Conservation (phyloP, 2,113 vertebrate species). For the Camelus dromedarius region DNA sequence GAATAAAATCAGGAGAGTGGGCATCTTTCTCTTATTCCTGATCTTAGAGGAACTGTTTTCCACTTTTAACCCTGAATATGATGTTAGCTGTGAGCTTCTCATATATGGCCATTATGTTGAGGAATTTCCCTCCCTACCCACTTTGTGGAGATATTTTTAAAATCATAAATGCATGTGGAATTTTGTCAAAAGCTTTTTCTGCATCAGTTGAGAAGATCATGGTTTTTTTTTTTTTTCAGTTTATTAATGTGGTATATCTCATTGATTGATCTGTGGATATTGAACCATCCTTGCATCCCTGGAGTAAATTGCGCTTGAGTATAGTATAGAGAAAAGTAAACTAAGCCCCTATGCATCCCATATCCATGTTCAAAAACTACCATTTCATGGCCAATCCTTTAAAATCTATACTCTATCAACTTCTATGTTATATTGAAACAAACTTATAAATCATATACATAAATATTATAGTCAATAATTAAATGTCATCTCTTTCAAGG, state of each 20-base stretch:
- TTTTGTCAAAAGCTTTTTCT: background rate
- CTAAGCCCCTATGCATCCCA: background rate
- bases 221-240: background rate
- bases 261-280: background rate
- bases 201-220: background rate
- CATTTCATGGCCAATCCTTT: background rate
- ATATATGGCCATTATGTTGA: background rate
- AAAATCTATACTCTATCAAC: background rate
- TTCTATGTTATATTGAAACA: background rate
- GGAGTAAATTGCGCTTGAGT: background rate
- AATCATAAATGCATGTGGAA: background rate
- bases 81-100: background rate
- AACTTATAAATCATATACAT: background rate
- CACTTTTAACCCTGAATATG: background rate
- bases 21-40: background rate
- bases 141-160: background rate
- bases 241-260: background rate
- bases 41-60: background rate
- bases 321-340: background rate
- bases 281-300: background rate
- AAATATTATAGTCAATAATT: conserved; percentile 26
- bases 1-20: background rate
- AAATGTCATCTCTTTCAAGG: background rate
- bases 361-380: background rate
- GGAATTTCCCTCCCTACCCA: background rate